These are phyloP conservation scores for Eristalis arbustorum DNA, from an alignment of 2,888 invertebrate species.

Conservation along the genomic window DNA sequence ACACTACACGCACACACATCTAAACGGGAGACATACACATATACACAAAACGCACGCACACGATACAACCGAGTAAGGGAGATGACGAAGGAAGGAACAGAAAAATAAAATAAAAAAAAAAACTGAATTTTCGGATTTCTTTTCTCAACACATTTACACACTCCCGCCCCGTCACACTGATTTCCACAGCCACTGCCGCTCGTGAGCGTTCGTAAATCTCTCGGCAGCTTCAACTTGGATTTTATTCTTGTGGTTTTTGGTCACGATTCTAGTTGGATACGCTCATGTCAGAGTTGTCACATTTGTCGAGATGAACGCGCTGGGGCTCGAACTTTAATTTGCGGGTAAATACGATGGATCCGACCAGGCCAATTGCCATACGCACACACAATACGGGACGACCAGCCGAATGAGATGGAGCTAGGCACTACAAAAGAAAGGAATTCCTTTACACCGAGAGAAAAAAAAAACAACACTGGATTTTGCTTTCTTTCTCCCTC, in stretches of 20 bases:
- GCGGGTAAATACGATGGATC: slow-evolving; percentile 42
- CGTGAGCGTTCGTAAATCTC: not conserved
- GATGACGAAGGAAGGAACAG: slow-evolving; percentile 3
- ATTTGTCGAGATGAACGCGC: not conserved
- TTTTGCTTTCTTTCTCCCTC: not conserved
- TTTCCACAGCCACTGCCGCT: slow-evolving; percentile 16
- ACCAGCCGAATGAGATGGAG: slow-evolving; percentile 36
- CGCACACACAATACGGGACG: slow-evolving; percentile 1
- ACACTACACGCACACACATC: not conserved
- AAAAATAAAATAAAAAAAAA: slow-evolving; percentile 8
- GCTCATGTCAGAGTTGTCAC: slow-evolving; percentile 26
- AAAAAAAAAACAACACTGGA: not conserved
- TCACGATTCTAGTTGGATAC: slow-evolving; percentile 5
- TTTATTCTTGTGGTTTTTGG: not conserved
- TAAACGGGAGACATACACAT: not conserved
- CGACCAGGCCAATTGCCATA: slow-evolving; percentile 53
- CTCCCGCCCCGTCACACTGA: slow-evolving; percentile 30
- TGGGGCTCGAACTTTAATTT: slow-evolving; percentile 22
- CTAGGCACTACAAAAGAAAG: slow-evolving; percentile 35
- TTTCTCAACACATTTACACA: slow-evolving; percentile 22
- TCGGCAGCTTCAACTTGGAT: slow-evolving; percentile 22
- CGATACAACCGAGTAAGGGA: slow-evolving; percentile 35
- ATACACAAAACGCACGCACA: not conserved
- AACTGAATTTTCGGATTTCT: slow-evolving; percentile 31
- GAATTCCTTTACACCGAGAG: slow-evolving; percentile 66